Evolutionary conservation across 2,888 invertebrate genomes (phyloP).

Genomic region (Aleiodes alternator): DNA sequence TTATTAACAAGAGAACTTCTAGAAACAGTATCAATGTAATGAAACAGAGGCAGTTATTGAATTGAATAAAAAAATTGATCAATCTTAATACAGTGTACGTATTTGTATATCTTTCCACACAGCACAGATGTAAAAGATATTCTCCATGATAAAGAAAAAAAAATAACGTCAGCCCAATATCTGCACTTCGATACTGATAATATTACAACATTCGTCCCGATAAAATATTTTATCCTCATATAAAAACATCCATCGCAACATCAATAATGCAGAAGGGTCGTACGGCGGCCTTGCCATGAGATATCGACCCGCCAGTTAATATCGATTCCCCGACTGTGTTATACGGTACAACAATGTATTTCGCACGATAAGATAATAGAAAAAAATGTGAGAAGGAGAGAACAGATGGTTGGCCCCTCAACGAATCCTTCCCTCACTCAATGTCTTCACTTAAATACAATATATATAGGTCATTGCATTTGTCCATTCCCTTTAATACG

Average conservation of each 20-base stretch:
- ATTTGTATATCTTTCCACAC: too few species aligned
- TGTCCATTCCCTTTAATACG: neutral
- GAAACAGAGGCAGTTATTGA: too few species aligned
- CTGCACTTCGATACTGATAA: neutral
- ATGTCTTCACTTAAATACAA: slow-evolving; percentile 5
- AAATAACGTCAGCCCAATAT: neutral
- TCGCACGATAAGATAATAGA: slow-evolving; percentile 9
- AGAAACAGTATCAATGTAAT: too few species aligned
- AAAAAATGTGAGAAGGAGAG: neutral
- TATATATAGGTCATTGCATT: neutral
- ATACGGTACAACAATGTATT: slow-evolving; percentile 42
- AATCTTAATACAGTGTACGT: too few species aligned
- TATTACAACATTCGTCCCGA: slow-evolving; percentile 11
- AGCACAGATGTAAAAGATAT: neutral
- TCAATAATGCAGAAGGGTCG: slow-evolving; percentile 71
- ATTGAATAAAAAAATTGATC: too few species aligned
- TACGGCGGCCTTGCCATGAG: slow-evolving; percentile 67
- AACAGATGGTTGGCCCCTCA: neutral
- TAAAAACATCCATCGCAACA: slow-evolving; percentile 62
- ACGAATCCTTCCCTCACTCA: neutral
- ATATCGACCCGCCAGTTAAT: slow-evolving; percentile 66
- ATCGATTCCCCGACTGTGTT: slow-evolving; percentile 63
- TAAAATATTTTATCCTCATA: slow-evolving; percentile 48
- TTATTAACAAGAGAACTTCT: too few species aligned
- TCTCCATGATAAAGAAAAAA: slow-evolving; percentile 1